Conservation (phyloP, 2,797 vertebrate genomes). For the Rhinogobio ventralis region DNA sequence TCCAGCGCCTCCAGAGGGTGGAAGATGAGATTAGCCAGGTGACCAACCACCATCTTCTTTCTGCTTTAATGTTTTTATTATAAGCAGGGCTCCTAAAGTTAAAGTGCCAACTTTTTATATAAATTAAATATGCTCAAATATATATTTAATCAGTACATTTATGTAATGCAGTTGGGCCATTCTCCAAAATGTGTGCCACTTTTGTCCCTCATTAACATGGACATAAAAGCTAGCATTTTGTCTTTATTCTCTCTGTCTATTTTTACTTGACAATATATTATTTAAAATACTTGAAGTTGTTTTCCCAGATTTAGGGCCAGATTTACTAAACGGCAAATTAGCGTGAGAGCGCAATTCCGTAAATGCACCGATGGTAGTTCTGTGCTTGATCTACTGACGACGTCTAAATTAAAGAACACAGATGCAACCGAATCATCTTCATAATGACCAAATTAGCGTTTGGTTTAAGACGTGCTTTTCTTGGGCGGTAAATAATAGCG, state of each 20-base stretch:
- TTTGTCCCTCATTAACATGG: not conserved
- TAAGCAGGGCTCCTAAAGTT: not conserved
- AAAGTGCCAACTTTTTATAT: not conserved
- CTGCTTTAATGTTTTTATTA: not conserved
- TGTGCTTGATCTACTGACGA: too few relatives aligned
- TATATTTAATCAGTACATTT: not conserved
- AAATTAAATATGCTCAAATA: not conserved
- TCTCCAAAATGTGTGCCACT: not conserved
- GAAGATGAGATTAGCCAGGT: slow-evolving; percentile 95
- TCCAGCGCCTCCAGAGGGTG: slow-evolving; percentile 92
- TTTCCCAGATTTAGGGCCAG: not conserved
- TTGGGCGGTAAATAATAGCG: too few relatives aligned
- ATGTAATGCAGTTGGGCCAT: not conserved
- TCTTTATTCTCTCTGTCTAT: slow-evolving; percentile 10
- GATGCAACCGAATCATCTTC: too few relatives aligned
- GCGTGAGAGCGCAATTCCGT: too few relatives aligned
- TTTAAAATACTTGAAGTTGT: not conserved
- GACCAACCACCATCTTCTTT: slow-evolving; percentile 68
- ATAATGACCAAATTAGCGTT: too few relatives aligned
- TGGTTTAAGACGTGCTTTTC: too few relatives aligned
- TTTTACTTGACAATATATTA: not conserved
- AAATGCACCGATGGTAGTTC: too few relatives aligned
- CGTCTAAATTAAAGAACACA: too few relatives aligned
- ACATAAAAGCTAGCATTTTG: not conserved
- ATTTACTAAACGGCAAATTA: too few relatives aligned